phyloP scores from a whole-genome alignment of 1,140 invertebrate genomes.

The Ceratina calcarata region DNA sequence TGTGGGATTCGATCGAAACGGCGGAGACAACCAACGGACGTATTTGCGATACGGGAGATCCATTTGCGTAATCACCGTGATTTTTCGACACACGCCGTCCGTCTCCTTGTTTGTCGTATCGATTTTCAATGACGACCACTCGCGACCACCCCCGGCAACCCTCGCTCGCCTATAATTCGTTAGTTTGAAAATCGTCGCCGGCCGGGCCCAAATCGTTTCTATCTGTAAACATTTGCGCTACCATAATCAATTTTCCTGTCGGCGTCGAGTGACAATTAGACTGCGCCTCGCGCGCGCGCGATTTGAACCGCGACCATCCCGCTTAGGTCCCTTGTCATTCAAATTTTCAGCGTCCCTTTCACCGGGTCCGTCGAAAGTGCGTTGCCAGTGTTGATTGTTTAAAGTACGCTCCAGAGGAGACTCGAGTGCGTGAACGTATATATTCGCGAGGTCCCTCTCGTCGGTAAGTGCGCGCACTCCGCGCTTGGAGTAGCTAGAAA shows the following conservation, averaged over 20 bases:
- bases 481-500: too few relatives aligned
- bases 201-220: constrained; percentile 1
- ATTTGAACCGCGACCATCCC: background rate
- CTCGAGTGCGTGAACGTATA: background rate
- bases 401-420: background rate
- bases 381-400: background rate
- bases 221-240: constrained; percentile 24
- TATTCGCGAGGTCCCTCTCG: background rate
- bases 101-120: constrained; percentile 16
- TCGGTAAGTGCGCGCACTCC: too few relatives aligned
- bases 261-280: constrained; percentile 21
- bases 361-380: background rate
- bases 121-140: background rate
- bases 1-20: too few relatives aligned
- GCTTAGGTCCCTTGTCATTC: background rate
- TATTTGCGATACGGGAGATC: background rate
- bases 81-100: background rate
- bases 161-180: constrained; percentile 22
- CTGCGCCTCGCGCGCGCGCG: background rate
- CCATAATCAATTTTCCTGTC: constrained; percentile 34
- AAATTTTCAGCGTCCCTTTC: background rate
- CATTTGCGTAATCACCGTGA: background rate
- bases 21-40: background rate
- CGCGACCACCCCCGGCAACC: too few relatives aligned
- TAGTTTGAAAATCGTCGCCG: constrained; percentile 27